A percentile compares a stretch with the other conserved stretches of the same genome.
phyloP scores from a whole-genome alignment of 1,140 invertebrate genomes.

The honey bee (Apis mellifera) region Amel_HAv3.1 CM009931.2:2002001-2002500 shows the following conservation, averaged over 20 bases:
- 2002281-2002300: no score
- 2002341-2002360: neutral
- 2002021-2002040: constrained; percentile 4
- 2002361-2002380: neutral
- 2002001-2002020: neutral
- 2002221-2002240: neutral
- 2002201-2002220: neutral
- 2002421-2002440: neutral
- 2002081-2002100: neutral
- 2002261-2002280: neutral
- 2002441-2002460: neutral
- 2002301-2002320: neutral
- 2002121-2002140: neutral
- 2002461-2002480: neutral
- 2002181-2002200: neutral
- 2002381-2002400: neutral
- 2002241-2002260: neutral
- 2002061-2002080: neutral
- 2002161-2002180: neutral
- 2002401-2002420: neutral
- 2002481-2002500: constrained; percentile 6
- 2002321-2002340: neutral
- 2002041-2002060: neutral
- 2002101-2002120: constrained; percentile 6
- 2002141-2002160: neutral